phyloP scores from a whole-genome alignment of 1,140 invertebrate genomes.

The Agrilus planipennis region DNA sequence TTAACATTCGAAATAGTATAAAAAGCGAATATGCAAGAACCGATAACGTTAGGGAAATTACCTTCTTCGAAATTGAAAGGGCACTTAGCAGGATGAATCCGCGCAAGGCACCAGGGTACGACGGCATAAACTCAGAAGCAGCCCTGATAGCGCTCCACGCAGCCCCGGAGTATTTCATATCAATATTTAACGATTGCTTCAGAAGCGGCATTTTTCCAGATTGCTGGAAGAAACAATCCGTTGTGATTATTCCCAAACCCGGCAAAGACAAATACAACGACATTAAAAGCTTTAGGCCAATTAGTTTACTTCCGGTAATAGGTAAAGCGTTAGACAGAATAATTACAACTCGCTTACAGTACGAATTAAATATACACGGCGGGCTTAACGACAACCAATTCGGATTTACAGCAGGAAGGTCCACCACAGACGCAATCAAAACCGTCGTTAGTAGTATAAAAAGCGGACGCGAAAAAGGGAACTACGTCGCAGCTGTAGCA shows the following conservation, averaged over 20 bases:
- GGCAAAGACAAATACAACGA: background rate
- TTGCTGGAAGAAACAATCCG: background rate
- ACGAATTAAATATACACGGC: background rate
- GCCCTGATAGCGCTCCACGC: background rate
- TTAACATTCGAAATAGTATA: no score
- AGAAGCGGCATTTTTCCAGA: background rate
- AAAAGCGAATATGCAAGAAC: no score
- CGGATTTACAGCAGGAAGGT: background rate
- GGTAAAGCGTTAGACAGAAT: background rate
- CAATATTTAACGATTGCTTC: background rate
- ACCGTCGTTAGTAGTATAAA: background rate
- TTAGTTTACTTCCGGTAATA: conserved; percentile 1
- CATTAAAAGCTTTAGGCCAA: background rate
- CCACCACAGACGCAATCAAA: background rate
- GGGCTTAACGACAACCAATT: background rate
- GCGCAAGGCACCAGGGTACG: no score
- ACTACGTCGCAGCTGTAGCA: background rate
- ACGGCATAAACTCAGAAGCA: background rate
- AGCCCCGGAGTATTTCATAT: no score
- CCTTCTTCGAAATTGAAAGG: no score
- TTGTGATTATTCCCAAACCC: background rate
- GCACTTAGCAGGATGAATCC: no score
- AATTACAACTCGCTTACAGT: background rate
- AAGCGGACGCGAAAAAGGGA: background rate
- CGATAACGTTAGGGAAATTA: no score